A percentile compares a stretch with the other conserved stretches of the same genome.
phyloP scores from a whole-genome alignment of 2,113 vertebrate species.

The Thunnus thynnus region DNA sequence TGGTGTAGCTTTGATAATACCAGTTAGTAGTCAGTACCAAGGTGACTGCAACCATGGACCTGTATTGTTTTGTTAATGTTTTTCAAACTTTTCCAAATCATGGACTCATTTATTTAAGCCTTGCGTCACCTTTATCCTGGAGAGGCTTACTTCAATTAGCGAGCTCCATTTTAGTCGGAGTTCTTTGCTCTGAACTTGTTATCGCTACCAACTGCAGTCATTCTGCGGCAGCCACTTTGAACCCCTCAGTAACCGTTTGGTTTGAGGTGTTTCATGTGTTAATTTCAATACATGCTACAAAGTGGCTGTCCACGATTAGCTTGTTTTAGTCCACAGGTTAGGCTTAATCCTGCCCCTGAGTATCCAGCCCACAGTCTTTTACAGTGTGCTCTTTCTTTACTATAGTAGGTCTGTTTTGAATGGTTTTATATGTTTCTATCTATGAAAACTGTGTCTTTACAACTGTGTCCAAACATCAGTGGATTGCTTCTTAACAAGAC shows the following conservation, averaged over 20 bases:
- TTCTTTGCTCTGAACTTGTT: not conserved
- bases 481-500: slow-evolving; percentile 66
- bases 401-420: slow-evolving; percentile 71
- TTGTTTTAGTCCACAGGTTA: slow-evolving; percentile 45
- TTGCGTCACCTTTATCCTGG: not conserved
- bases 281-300: slow-evolving; percentile 11
- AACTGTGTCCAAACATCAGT: slow-evolving; percentile 64
- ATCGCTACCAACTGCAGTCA: slow-evolving; percentile 1
- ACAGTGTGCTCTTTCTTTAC: slow-evolving; percentile 68
- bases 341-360: slow-evolving; percentile 41
- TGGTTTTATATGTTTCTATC: slow-evolving; percentile 83
- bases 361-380: slow-evolving; percentile 63
- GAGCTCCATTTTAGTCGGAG: slow-evolving; percentile 5
- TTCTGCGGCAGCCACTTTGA: slow-evolving; percentile 8
- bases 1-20: slow-evolving; percentile 39
- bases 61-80: slow-evolving; percentile 11
- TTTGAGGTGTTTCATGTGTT: not conserved
- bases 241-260: slow-evolving; percentile 19
- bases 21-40: slow-evolving; percentile 16
- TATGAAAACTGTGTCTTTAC: slow-evolving; percentile 71
- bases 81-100: slow-evolving; percentile 6
- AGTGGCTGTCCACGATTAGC: not conserved
- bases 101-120: slow-evolving; percentile 8
- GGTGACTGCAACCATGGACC: slow-evolving; percentile 16
- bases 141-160: not conserved